Evolutionary conservation across 2,113 vertebrate genomes (phyloP), one percentile per base, ranked within the genome.

Genomic region (Puffinus mauretanicus): DNA sequence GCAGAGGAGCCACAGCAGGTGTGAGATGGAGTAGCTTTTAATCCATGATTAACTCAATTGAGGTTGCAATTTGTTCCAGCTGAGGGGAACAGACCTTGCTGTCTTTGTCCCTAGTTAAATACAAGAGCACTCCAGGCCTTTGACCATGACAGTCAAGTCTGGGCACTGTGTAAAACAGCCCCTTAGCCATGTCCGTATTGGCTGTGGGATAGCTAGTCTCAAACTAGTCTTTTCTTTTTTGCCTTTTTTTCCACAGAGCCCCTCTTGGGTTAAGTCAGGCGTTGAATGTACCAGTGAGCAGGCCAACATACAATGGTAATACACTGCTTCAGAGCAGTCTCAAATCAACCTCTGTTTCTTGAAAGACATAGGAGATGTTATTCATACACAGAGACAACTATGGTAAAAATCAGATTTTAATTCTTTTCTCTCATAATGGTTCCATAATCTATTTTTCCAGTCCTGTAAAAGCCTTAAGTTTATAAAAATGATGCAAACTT

Each of bases 221-320:
- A 44, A 72, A 34, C 17, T 25, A 20, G 38, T 29, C 10, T 79
- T 54, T 64, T 51, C 22, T 52, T 54, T 46, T 75, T 82, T 46
- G 42, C 8, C 11, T 38, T 7, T 16, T 67, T 76, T 83, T 89
- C 38, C 54, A 24, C 4, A 29, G 44, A 70, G 4, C 17, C 13
- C 9, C 15, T 47, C 19, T 73, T 73, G 40, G 26, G 7, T 46
- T 49, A 55, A 47, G 32, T 62, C 61, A 19, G 52, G 29, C 47
- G 12, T 20, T 11, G 55, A 76, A 19, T 32, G 27, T 69, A 27
- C 30, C 20, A 38, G 24, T n/a, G 38, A 90, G 40, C 34, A 82
- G 6, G 4, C 9, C 30, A 30, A 69, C 17, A 11, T n/a, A 34
- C 2, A 57, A 0, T 40, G 61, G 19, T 71, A 38, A 42, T 49